A percentile compares a stretch with the other conserved stretches of the same genome.
phyloP scores from a whole-genome alignment of 2,888 invertebrate genomes.

The Tetropium fuscum region DNA sequence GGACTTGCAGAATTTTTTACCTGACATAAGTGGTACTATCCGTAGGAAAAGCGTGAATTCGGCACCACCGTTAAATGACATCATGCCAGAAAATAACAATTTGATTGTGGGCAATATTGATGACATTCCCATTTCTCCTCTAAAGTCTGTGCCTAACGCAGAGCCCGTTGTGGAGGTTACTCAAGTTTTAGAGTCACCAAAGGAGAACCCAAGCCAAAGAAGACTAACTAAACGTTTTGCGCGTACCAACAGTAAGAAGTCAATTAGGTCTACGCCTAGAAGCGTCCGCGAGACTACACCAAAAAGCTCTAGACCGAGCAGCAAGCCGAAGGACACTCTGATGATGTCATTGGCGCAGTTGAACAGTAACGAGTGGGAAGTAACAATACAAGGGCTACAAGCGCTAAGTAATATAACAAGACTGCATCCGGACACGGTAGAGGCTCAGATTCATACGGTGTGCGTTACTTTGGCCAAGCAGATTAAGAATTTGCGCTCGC shows the following conservation, averaged over 20 bases:
- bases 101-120: slow-evolving; percentile 27
- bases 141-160: slow-evolving; percentile 44
- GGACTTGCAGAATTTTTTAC: slow-evolving; percentile 55
- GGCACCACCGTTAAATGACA: slow-evolving; percentile 58
- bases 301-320: slow-evolving; percentile 33
- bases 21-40: slow-evolving; percentile 51
- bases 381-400: slow-evolving; percentile 77
- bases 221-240: slow-evolving; percentile 48
- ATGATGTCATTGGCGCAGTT: slow-evolving; percentile 74
- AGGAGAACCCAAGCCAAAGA: slow-evolving; percentile 35
- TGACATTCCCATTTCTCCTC: slow-evolving; percentile 41
- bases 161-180: slow-evolving; percentile 19
- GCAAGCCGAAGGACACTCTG: slow-evolving; percentile 75
- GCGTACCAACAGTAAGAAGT: slow-evolving; percentile 42
- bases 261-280: slow-evolving; percentile 46
- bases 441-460: slow-evolving; percentile 76
- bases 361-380: slow-evolving; percentile 85
- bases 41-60: slow-evolving; percentile 59
- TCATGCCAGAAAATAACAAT: slow-evolving; percentile 30
- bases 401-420: slow-evolving; percentile 76
- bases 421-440: slow-evolving; percentile 74
- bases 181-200: slow-evolving; percentile 23
- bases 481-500: slow-evolving; percentile 91
- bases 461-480: slow-evolving; percentile 81
- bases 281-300: slow-evolving; percentile 33